phyloP scores from a whole-genome alignment of 2,888 invertebrate genomes.

The Brenthis daphne region DNA sequence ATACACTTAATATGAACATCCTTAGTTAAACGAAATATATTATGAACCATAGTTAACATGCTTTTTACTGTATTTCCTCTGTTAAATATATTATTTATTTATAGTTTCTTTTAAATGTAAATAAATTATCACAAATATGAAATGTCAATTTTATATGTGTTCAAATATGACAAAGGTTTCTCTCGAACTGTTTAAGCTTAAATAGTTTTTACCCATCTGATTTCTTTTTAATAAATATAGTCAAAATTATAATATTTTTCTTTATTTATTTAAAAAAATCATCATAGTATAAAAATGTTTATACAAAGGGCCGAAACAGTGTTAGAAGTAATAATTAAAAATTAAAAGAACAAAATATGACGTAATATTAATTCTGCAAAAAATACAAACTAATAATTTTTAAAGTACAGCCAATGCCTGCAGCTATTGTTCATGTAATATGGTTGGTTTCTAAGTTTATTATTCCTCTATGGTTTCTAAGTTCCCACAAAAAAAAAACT shows the following conservation, averaged over 20 bases:
- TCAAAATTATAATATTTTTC: constrained; percentile 5
- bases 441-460: too few relatives aligned
- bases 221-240: constrained; percentile 13
- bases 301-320: too few relatives aligned
- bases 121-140: not conserved
- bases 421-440: too few relatives aligned
- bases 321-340: too few relatives aligned
- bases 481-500: too few relatives aligned
- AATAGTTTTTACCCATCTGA: constrained; percentile 3
- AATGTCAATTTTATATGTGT: constrained; percentile 14
- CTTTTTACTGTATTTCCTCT: constrained; percentile 5
- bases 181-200: constrained; percentile 7
- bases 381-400: too few relatives aligned
- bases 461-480: too few relatives aligned
- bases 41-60: constrained; percentile 4
- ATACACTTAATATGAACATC: not conserved
- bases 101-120: constrained; percentile 2
- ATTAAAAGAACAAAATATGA: too few relatives aligned
- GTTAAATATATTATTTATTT: not conserved
- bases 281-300: too few relatives aligned
- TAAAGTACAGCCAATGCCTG: too few relatives aligned
- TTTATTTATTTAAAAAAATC: constrained; percentile 5
- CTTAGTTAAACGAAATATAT: constrained; percentile 15
- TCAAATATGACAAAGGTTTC: constrained; percentile 13
- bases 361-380: too few relatives aligned